Evolutionary conservation across 2,113 vertebrate genomes (phyloP), one percentile per base, ranked within the genome.

Genomic region (Rostratula benghalensis): DNA sequence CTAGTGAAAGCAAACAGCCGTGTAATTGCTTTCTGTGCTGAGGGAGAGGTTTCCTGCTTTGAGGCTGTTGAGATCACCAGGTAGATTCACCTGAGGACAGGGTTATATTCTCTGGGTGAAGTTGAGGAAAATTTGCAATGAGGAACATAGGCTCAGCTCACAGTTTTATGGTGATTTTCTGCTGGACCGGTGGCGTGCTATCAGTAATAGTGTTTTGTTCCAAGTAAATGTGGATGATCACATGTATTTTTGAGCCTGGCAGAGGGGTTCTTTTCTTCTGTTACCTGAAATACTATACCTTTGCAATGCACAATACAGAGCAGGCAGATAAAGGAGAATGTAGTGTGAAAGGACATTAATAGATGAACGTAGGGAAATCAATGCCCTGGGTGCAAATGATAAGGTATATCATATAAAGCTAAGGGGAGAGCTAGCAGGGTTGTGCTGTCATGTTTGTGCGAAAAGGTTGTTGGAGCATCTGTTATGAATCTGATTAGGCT

Each of bases 1-100:
- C 9, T 2, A 5, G 35, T 3, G 45, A 31, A 43, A 46, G 50
- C 30, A 17, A 6, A 39, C 16, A 13, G 69, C 18, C 39, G 0
- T 1, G 1, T 31, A 5, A 9, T 28, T 9, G 13, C 30, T 50
- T 61, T 83, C 6, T 5, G 7, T 2, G 0, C 37, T 31, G 10
- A 50, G 48, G 15, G 28, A 81, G 63, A 60, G 17, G 3, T 54
- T 87, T 70, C 12, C 39, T 60, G n/a, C 31, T 56, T 51, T 37
- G n/a, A 20, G 9, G 23, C 56, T 43, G 11, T 13, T 67, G 46
- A 3, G 8, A 10, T 63, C 17, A 4, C 9, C 2, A 2, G 11
- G 11, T 68, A 22, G 51, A n/a, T 82, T 71, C 24, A 43, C 19
- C 51, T 7, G 27, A 78, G 60, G 27, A 16, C 24, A 33, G 45